Evolutionary conservation across 2,113 vertebrate species (phyloP).

Genomic region (Pterophyllum scalare): DNA sequence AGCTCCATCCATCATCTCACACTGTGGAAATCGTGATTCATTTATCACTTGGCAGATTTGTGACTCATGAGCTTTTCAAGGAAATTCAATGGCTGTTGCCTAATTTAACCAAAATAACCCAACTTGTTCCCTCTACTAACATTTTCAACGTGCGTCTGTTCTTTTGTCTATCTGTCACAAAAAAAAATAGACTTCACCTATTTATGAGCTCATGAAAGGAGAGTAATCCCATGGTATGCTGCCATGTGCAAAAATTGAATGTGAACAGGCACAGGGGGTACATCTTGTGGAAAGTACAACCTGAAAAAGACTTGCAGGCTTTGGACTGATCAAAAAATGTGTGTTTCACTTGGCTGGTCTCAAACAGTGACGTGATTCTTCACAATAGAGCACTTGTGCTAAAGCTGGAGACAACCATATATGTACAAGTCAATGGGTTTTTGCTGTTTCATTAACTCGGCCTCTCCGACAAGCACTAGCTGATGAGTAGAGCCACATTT

Average conservation of each 20-base stretch:
- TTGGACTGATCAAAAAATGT: conserved; percentile 16
- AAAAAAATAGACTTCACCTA: neutral
- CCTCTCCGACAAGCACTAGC: neutral
- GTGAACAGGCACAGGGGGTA: neutral
- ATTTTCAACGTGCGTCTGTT: conserved; percentile 11
- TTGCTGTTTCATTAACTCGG: conserved; percentile 28
- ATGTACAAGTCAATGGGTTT: conserved; percentile 36
- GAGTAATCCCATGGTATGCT: neutral
- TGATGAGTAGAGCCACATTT: conserved; percentile 6
- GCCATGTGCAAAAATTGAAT: conserved; percentile 10
- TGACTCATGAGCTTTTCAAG: conserved; percentile 39
- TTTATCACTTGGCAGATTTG: conserved; percentile 15
- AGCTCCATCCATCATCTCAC: neutral
- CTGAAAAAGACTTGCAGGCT: conserved; percentile 15
- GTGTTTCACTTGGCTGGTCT: conserved; percentile 52
- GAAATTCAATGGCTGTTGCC: conserved; percentile 8
- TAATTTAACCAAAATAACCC: conserved; percentile 22
- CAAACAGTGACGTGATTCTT: conserved; percentile 52
- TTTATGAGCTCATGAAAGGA: conserved; percentile 25
- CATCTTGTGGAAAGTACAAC: conserved; percentile 45
- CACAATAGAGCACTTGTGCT: conserved; percentile 59
- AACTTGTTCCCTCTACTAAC: neutral
- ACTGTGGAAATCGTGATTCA: conserved; percentile 31
- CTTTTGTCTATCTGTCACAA: neutral
- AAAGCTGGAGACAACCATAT: conserved; percentile 59